A percentile compares a stretch with the other conserved stretches of the same genome.
Conservation (phyloP, 2,797 vertebrate genomes). For the Petrocephalus sullivani region DNA sequence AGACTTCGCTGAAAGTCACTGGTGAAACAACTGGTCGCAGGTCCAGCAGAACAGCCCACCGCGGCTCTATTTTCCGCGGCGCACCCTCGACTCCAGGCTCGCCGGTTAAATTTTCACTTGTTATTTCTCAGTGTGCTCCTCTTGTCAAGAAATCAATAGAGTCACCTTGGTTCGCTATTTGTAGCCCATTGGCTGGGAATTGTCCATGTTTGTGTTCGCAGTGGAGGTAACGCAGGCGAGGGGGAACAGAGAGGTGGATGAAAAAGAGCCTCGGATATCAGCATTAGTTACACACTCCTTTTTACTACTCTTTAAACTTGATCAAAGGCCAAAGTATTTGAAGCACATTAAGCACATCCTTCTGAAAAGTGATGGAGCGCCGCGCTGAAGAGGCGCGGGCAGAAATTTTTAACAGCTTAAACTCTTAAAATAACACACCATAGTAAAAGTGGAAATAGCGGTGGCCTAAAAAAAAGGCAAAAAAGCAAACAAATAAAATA, state of each 20-base stretch:
- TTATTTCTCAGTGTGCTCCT: constrained; percentile 32
- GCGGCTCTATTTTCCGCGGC: neutral
- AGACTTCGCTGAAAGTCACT: constrained; percentile 29
- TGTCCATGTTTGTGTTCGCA: constrained; percentile 41
- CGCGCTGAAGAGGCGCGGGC: constrained; percentile 47
- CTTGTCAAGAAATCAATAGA: constrained; percentile 67
- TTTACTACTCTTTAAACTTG: constrained; percentile 71
- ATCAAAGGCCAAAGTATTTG: constrained; percentile 69
- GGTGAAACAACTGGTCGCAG: constrained; percentile 30
- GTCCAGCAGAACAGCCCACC: constrained; percentile 19
- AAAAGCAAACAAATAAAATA: constrained; percentile 27
- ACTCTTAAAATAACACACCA: constrained; percentile 45
- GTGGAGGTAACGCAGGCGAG: constrained; percentile 33
- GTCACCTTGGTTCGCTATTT: constrained; percentile 75
- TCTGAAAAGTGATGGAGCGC: constrained; percentile 55
- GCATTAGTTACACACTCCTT: constrained; percentile 66
- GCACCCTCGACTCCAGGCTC: constrained; percentile 39
- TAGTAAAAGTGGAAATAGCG: constrained; percentile 42
- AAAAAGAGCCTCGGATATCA: constrained; percentile 59
- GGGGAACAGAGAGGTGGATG: constrained; percentile 32
- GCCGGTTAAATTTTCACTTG: constrained; percentile 43
- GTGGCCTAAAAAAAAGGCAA: constrained; percentile 33
- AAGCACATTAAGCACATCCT: constrained; percentile 66
- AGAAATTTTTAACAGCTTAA: constrained; percentile 47
- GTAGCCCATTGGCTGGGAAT: constrained; percentile 57